Base-by-base conservation (phyloP, 1,140 invertebrate species). In the Portunus trituberculatus region DNA sequence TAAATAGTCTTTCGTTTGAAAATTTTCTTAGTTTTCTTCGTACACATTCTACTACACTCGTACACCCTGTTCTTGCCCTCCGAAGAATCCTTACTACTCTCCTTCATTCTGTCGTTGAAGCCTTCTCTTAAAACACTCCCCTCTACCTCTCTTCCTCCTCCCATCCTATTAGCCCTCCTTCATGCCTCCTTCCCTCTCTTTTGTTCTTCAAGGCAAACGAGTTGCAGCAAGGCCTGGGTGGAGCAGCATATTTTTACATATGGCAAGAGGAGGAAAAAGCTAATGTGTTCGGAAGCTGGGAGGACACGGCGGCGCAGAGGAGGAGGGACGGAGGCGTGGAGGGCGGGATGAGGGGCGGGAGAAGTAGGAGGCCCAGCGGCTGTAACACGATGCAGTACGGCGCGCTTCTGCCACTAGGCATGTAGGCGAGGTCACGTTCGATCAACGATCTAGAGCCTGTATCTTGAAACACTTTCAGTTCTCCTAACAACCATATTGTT, bases 181-280 rank as follows among this genome's bases (percentile, higher is more conserved):
- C 67, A 7, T n/a, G 6, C 67, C n/a, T n/a, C n/a, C n/a, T 8
- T n/a, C 67, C 0, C 25, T 20, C 67, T 76, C 67, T 76, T 76
- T 76, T 76, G 67, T 76, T 76, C 67, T n/a, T 76, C 67, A 76
- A 76, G 67, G 67, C 67, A 25, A 76, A 76, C 67, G 67, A n/a
- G 67, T n/a, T 76, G 67, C 67, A 76, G 67, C 67, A n/a, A 76
- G 67, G 67, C 67, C 67, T 76, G 67, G 67, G 67, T 76, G 67
- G 67, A 76, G 67, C 67, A 25, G 67, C 20, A 76, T n/a, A 76
- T 76, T 76, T 76, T 76, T 76, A 76, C 67, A 76, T 76, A 76
- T 76, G n/a, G 67, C 67, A 76, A 76, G 20, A n/a, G 67, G 20
- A 20, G 20, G 67, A 76, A 76, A 76, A 76, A 76, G 20, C 67